Base-by-base conservation (phyloP, 2,888 invertebrate genomes). In the Drosophila lacicola region DNA sequence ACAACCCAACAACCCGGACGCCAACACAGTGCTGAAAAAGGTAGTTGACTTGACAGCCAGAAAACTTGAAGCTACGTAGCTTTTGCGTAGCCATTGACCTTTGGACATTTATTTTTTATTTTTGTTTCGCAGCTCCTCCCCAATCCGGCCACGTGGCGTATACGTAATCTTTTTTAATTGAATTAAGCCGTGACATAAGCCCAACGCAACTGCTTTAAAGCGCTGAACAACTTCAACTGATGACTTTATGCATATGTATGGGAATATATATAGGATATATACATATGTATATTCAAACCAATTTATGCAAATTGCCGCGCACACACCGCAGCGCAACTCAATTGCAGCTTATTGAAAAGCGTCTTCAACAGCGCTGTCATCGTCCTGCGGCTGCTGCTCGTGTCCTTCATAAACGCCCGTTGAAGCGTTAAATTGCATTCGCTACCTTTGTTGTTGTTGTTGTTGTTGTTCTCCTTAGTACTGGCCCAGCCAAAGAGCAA, bases 351-450 rank as follows among this genome's bases (percentile, higher is more conserved):
- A 83, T 70, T 86, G 68, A 74, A 60, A 74, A 68, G 58, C 63
- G 34, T 64, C 60, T 57, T 66, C 70, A 29, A 29, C 8, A 57
- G 42, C 51, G 29, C 46, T 58, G 49, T 60, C 70, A 55, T 34
- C 44, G 42, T 19, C 29, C 11, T 39, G 19, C 36, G 21, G 13
- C 25, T 34, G 19, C 29, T 37, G 3, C 25, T 41, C 8, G 8
- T 45, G 50, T 70, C 46, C 65, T 70, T 72, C 61, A 60, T 66
- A 68, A 77, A 63, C 68, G 80, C 68, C 78, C 90, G 81, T 81
- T 84, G 82, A 82, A 79, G 85, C 78, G 78, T 88, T 90, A 91
- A 90, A 90, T 90, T 91, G 87, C 83, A 90, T 82, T 82, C 74
- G 56, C 68, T 53, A 78, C 64, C 76, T 64, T 75, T 67, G 34